Conservation (phyloP, 2,888 invertebrate species). For the Hipparchia sbordonii region DNA sequence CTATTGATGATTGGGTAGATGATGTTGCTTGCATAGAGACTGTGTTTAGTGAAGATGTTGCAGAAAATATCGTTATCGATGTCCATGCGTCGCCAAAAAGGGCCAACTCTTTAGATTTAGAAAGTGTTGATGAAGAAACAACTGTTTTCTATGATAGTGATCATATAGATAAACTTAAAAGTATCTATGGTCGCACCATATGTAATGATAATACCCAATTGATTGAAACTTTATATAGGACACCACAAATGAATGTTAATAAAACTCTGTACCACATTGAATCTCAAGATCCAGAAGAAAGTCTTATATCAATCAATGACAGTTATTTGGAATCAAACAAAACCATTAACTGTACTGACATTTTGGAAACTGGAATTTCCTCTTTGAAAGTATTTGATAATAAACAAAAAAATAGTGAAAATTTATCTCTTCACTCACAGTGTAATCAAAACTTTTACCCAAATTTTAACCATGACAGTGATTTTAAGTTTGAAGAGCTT, state of each 20-base stretch:
- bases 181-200: conserved; percentile 64
- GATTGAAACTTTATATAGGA: conserved; percentile 65
- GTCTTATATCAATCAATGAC: conserved; percentile 17
- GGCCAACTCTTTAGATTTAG: conserved; percentile 46
- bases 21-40: conserved; percentile 76
- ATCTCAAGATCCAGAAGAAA: conserved; percentile 42
- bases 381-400: conserved; percentile 46
- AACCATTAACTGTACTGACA: conserved; percentile 21
- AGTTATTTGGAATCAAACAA: conserved; percentile 7
- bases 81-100: conserved; percentile 54
- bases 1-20: conserved; percentile 68
- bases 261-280: conserved; percentile 56
- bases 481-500: conserved; percentile 35
- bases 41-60: conserved; percentile 71
- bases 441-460: conserved; percentile 32
- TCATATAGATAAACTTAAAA: conserved; percentile 57
- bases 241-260: conserved; percentile 69
- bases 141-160: conserved; percentile 44
- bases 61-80: conserved; percentile 64
- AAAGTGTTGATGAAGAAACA: conserved; percentile 44
- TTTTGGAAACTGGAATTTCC: conserved; percentile 41
- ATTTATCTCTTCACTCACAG: conserved; percentile 36
- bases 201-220: conserved; percentile 60
- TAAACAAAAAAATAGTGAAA: conserved; percentile 50
- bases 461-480: conserved; percentile 42